Conservation (phyloP, 1,140 invertebrate species). For the Nephila pilipes region DNA sequence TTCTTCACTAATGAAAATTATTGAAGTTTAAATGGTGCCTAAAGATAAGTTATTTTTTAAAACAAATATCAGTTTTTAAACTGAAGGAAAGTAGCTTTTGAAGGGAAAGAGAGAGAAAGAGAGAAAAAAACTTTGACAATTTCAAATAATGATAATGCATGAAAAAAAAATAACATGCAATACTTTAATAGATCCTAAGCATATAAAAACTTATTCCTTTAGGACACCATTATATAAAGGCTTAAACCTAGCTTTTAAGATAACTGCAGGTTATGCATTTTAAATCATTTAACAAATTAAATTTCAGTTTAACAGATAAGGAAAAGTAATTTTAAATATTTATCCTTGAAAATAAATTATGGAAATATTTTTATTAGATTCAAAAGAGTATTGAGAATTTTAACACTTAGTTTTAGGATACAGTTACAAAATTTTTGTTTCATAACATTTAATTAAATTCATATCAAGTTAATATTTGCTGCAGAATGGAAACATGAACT, state of each 20-base stretch:
- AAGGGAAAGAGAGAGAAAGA: no score
- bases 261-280: constrained; percentile 14
- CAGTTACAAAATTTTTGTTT: no score
- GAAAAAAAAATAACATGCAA: constrained; percentile 3
- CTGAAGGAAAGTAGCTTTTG: background rate
- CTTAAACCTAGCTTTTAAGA: constrained; percentile 22
- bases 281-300: background rate
- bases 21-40: constrained; percentile 56
- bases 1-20: constrained; percentile 44
- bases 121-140: background rate
- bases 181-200: background rate
- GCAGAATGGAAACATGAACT: no score
- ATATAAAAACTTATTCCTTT: constrained; percentile 45
- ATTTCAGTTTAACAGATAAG: background rate
- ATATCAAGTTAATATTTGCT: no score
- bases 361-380: no score
- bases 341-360: no score
- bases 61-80: background rate
- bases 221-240: constrained; percentile 57
- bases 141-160: background rate
- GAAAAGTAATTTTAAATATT: no score
- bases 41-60: constrained; percentile 50
- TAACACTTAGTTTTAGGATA: no score
- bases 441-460: no score
- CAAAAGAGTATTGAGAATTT: no score